Conservation (phyloP, 1,140 invertebrate genomes). For the Meteorus sp. region DNA sequence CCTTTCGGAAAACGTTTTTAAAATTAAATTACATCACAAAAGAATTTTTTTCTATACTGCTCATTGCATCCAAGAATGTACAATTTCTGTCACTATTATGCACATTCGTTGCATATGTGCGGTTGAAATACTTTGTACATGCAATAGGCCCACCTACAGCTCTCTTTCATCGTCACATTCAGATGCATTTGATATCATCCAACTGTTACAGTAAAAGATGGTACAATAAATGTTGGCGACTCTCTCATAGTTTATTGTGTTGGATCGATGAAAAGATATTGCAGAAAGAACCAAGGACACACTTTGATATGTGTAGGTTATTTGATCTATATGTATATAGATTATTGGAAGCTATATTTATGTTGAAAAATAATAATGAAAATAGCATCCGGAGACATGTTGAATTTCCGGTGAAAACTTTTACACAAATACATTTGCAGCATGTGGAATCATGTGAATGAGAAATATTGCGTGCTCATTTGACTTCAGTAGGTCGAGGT, state of each 20-base stretch:
- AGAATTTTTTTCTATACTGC: too few species aligned
- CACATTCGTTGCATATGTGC: not conserved
- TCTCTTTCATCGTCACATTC: not conserved
- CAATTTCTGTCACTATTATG: not conserved
- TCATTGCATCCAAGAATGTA: not conserved
- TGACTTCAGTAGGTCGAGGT: slow-evolving; percentile 27
- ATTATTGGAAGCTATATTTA: too few species aligned
- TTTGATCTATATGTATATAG: not conserved
- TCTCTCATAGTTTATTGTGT: too few species aligned
- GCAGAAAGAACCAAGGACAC: too few species aligned
- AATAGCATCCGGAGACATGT: not conserved
- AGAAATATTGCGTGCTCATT: slow-evolving; percentile 22
- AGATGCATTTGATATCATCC: not conserved
- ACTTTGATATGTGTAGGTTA: not conserved
- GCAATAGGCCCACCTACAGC: not conserved
- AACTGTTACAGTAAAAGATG: not conserved
- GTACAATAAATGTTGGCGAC: too few species aligned
- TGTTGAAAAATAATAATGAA: too few species aligned
- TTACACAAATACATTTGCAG: too few species aligned
- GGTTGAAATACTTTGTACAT: not conserved
- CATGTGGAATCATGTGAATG: slow-evolving; percentile 16
- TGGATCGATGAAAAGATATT: too few species aligned
- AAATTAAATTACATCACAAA: too few species aligned
- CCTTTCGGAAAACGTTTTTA: too few species aligned
- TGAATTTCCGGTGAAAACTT: slow-evolving; percentile 6